phyloP scores from a whole-genome alignment of 2,113 vertebrate species.

The Mesoclemmys tuberculata region DNA sequence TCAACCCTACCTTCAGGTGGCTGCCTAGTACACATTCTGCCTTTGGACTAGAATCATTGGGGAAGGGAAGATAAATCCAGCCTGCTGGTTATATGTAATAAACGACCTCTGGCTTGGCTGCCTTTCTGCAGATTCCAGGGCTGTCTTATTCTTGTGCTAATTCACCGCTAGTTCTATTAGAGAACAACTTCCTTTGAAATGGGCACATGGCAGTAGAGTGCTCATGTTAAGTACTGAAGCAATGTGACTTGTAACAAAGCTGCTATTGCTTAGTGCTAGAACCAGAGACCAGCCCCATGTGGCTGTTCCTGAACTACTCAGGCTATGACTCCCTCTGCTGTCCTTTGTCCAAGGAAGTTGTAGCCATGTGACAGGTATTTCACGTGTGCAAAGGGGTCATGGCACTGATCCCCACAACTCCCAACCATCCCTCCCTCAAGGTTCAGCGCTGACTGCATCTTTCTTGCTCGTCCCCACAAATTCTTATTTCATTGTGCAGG shows the following conservation, averaged over 20 bases:
- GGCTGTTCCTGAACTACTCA: rapidly evolving
- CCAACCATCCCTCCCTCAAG: neutral
- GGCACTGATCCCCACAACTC: neutral
- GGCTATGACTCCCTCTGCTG: neutral
- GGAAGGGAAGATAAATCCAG: neutral
- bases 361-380: rapidly evolving
- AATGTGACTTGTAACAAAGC: rapidly evolving
- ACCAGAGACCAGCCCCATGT: neutral
- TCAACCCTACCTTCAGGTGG: neutral
- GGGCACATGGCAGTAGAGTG: rapidly evolving
- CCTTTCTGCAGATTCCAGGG: rapidly evolving
- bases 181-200: rapidly evolving
- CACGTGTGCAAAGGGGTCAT: neutral
- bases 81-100: neutral
- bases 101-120: neutral
- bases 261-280: rapidly evolving
- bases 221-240: rapidly evolving
- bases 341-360: neutral
- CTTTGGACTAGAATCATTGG: neutral
- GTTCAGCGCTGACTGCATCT: neutral
- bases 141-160: rapidly evolving
- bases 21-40: neutral
- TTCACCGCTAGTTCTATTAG: rapidly evolving
- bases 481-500: neutral
- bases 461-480: neutral